phyloP scores from a whole-genome alignment of 2,113 vertebrate genomes.

The Neofelis nebulosa region DNA sequence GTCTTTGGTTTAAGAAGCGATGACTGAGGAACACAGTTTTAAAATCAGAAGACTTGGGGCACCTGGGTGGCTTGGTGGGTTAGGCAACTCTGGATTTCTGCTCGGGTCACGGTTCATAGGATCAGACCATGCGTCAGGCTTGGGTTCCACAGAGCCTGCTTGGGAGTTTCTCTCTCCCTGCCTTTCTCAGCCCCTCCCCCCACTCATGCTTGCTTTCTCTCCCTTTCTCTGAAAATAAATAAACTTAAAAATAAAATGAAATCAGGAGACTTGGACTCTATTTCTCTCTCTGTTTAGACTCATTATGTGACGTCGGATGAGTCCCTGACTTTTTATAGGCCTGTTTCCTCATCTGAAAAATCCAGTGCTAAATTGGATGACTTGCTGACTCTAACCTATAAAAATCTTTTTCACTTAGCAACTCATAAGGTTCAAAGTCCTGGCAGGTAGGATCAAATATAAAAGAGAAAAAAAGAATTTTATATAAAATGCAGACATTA shows the following conservation, averaged over 20 bases:
- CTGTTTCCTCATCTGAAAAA: slow-evolving; percentile 19
- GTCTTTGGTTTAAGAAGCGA: background rate
- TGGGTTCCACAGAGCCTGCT: too few relatives aligned
- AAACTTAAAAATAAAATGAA: slow-evolving; percentile 8
- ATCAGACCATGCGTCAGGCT: too few relatives aligned
- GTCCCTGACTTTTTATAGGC: background rate
- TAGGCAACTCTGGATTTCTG: too few relatives aligned
- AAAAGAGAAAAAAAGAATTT: background rate
- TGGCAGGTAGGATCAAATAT: background rate
- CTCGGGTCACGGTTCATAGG: too few relatives aligned
- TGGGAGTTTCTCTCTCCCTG: too few relatives aligned
- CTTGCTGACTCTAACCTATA: background rate
- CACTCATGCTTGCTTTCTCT: too few relatives aligned
- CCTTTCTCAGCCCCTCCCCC: too few relatives aligned
- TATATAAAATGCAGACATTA: background rate
- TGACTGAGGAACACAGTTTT: background rate
- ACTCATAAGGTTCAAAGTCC: background rate
- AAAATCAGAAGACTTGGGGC: slow-evolving; percentile 8
- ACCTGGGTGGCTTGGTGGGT: too few relatives aligned
- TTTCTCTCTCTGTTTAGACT: slow-evolving; percentile 8
- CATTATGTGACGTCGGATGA: background rate
- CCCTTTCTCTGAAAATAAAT: too few relatives aligned
- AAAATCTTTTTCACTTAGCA: slow-evolving; percentile 6
- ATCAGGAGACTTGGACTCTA: background rate
- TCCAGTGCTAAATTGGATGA: background rate